Evolutionary conservation across 2,797 vertebrate species (phyloP).

Genomic region (Brachyrhaphis roseni): DNA sequence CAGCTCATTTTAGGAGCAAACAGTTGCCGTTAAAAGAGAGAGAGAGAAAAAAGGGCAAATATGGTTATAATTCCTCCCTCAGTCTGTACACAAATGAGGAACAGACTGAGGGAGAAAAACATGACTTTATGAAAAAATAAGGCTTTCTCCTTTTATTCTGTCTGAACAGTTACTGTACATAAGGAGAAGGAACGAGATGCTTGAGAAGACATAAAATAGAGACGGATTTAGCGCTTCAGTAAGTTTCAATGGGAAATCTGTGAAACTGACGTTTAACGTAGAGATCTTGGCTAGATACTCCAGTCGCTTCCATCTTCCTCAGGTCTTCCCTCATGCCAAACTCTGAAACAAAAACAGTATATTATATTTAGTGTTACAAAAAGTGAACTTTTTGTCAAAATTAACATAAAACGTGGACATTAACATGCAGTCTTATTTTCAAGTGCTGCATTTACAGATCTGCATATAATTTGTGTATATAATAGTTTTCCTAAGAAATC

Average conservation of each 20-base stretch:
- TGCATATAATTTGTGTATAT: background rate
- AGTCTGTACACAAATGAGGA: constrained; percentile 8
- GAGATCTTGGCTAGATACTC: constrained; percentile 90
- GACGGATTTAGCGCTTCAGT: background rate
- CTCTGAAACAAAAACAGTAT: constrained; percentile 77
- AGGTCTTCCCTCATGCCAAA: constrained; percentile 93
- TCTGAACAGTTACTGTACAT: background rate
- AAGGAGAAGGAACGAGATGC: background rate
- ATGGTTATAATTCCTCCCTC: background rate
- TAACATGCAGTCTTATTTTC: background rate
- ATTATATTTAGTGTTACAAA: background rate
- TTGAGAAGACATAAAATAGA: background rate
- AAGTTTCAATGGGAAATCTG: background rate
- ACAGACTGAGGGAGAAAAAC: constrained; percentile 4
- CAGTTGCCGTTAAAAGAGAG: background rate
- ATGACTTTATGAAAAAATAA: background rate
- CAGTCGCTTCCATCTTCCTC: constrained; percentile 90
- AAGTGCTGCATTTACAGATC: background rate
- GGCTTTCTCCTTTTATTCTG: background rate
- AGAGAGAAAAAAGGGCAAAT: constrained; percentile 3
- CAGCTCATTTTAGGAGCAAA: constrained; percentile 15
- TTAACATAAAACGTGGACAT: background rate
- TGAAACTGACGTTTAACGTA: constrained; percentile 94
- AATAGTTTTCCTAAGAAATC: background rate
- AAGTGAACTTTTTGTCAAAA: background rate